Evolutionary conservation across 2,113 vertebrate species (phyloP), one percentile per base, ranked within the genome.

Genomic region (Numenius arquata): DNA sequence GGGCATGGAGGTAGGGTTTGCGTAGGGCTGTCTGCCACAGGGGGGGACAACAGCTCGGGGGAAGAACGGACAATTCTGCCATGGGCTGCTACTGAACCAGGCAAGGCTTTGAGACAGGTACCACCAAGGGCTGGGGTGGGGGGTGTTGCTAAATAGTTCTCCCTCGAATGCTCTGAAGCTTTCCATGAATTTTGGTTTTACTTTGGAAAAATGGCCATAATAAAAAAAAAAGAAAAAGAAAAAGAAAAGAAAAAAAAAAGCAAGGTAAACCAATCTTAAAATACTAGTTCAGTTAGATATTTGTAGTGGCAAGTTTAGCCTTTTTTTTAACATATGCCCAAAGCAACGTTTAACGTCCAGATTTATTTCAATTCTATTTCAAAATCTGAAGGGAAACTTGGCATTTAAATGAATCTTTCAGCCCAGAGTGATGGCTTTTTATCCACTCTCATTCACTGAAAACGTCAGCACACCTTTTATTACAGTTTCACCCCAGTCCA

Each of bases 11-110:
- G 8, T 2, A 3, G 38, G 9, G 32, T 7, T 23, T 15, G 6
- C 2, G 1, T 0, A 5, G 40, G 40, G 12, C 6, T 22, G 3
- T 19, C 12, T 53, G 22, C 32, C 4, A 0, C 9, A 2, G 50
- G 12, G 80, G 43, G 58, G 53, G 22, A 52, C 25, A 23, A 23
- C 22, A 27, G 43, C 5, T 27, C 1, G 1, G 5, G 16, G 40
- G 34, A 52, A 23, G 0, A 1, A 22, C 55, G 41, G 6, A 50
- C 8, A 3, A 0, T 0, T 15, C 45, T 36, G 34, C 75, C 76
- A 4, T 1, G 67, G 20, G 36, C n/a, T 32, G 40, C 22, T 2
- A 1, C 9, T 8, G 40, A 32, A 15, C 30, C 0, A 0, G 34
- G 23, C 19, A 32, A 41, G 21, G 70, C 25, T 84, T 43, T 15